Evolutionary conservation across 1,140 invertebrate genomes (phyloP).

Genomic region (Heliconius nattereri): DNA sequence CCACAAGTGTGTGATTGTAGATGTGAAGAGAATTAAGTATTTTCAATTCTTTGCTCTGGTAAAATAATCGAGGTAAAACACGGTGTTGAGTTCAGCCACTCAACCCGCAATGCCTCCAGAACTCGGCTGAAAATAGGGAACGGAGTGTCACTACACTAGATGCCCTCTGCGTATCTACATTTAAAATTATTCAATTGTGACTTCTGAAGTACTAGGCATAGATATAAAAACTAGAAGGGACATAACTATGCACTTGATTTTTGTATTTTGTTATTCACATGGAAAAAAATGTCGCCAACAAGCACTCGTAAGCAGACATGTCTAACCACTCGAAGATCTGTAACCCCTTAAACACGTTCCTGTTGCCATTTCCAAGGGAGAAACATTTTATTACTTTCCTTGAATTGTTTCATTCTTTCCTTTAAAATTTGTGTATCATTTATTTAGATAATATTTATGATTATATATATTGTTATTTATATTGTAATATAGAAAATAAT

Average conservation of each 20-base stretch:
- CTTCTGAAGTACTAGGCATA: background rate
- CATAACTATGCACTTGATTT: background rate
- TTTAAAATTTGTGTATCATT: background rate
- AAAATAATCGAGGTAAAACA: no score
- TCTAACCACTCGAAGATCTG: constrained; percentile 37
- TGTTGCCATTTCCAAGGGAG: constrained; percentile 26
- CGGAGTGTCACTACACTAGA: no score
- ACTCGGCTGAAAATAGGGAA: no score
- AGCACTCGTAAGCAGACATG: constrained; percentile 14
- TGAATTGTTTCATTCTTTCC: background rate
- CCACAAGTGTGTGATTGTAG: no score
- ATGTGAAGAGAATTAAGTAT: no score
- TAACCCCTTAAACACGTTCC: constrained; percentile 41
- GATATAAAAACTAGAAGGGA: background rate
- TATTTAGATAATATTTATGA: no score
- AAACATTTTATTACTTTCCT: background rate
- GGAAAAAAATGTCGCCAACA: background rate
- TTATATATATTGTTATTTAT: no score
- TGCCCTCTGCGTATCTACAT: background rate
- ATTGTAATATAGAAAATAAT: no score
- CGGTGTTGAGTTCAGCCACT: no score
- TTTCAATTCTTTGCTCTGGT: no score
- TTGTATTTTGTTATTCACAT: constrained; percentile 8
- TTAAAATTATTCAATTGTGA: background rate
- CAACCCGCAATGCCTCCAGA: no score